Percentiles rank a stretch among this genome's conserved stretches.
phyloP scores from a whole-genome alignment of 2,888 invertebrate species.

The Gymnocheta viridis region DNA sequence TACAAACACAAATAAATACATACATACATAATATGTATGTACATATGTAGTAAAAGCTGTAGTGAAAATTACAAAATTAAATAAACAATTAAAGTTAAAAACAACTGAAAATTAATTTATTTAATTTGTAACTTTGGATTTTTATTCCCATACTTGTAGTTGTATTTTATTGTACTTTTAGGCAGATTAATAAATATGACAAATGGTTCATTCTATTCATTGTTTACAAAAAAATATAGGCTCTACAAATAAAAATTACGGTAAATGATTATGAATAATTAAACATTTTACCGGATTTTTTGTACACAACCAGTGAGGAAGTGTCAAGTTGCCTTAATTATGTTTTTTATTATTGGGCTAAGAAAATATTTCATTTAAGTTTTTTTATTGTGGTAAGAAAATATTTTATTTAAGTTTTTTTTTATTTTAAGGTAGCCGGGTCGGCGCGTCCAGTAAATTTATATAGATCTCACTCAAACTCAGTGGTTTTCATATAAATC shows the following conservation, averaged over 20 bases:
- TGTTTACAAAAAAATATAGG: no score
- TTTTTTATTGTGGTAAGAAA: no score
- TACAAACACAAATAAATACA: not conserved
- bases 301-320: not conserved
- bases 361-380: not conserved
- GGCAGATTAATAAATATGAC: not conserved
- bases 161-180: not conserved
- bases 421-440: no score
- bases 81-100: not conserved
- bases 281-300: not conserved
- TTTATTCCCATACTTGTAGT: not conserved
- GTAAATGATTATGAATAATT: not conserved
- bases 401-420: no score
- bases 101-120: no score
- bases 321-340: not conserved
- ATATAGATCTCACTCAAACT: no score
- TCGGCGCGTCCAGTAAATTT: no score
- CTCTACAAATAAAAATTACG: not conserved
- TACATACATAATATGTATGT: not conserved
- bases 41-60: not conserved
- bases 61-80: not conserved
- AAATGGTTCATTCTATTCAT: no score
- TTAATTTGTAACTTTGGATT: no score
- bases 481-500: no score
- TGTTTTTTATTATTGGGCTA: not conserved